phyloP scores from a whole-genome alignment of 2,113 vertebrate genomes.

The Bucco capensis region DNA sequence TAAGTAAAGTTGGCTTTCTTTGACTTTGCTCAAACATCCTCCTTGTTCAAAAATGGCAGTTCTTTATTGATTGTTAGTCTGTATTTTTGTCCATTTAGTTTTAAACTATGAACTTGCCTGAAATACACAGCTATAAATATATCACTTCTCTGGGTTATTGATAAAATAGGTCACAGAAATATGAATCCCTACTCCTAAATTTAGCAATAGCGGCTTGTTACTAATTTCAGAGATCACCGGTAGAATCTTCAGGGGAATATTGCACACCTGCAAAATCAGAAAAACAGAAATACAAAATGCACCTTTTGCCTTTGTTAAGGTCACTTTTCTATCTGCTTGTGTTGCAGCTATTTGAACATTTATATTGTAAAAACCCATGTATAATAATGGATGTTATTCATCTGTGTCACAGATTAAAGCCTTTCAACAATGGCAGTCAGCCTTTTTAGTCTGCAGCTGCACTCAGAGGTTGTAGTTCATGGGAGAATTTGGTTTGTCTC shows the following conservation, averaged over 20 bases:
- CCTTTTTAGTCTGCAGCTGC: background rate
- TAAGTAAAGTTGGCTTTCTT: background rate
- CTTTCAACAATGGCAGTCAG: background rate
- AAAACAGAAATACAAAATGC: background rate
- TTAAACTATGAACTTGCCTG: background rate
- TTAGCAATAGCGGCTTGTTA: background rate
- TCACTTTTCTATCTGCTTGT: background rate
- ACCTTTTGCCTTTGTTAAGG: background rate
- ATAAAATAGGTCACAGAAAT: background rate
- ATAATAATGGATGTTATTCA: background rate
- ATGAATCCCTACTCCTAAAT: background rate
- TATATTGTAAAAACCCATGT: background rate
- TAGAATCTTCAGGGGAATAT: background rate
- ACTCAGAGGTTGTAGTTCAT: background rate
- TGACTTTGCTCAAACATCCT: background rate
- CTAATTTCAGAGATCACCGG: background rate
- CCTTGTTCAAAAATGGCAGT: background rate
- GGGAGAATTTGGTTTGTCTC: background rate
- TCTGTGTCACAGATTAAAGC: background rate
- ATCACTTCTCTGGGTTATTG: background rate
- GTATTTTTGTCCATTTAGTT: background rate
- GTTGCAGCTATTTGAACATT: background rate
- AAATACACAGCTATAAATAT: background rate
- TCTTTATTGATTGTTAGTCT: background rate
- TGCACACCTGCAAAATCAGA: background rate